These are phyloP conservation scores for Netelia melanura DNA, from an alignment of 2,888 invertebrate genomes.

Conservation along the genomic window DNA sequence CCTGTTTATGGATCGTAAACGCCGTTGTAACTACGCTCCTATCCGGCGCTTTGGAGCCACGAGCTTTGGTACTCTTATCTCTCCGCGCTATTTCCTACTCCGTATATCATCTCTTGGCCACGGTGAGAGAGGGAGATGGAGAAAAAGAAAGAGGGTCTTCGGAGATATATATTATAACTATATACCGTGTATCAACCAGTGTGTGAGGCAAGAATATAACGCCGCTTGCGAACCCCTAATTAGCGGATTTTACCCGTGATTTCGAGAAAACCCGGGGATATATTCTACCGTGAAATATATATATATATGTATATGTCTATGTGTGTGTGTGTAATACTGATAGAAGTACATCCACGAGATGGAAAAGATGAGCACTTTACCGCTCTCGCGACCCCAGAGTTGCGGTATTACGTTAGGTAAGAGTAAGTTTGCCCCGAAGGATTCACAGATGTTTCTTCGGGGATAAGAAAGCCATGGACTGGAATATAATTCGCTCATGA, in stretches of 20 bases:
- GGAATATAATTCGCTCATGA: not conserved
- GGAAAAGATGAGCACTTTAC: conserved; percentile 48
- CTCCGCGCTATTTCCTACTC: conserved; percentile 74
- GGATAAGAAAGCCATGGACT: not conserved
- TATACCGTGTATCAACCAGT: conserved; percentile 26
- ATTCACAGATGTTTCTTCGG: conserved; percentile 44
- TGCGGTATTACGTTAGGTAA: conserved; percentile 47
- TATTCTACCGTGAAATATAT: not conserved
- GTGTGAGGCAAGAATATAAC: conserved; percentile 49
- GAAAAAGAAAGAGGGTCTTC: conserved; percentile 10
- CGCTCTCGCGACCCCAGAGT: conserved; percentile 53
- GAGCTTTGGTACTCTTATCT: conserved; percentile 73
- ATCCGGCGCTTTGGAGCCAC: conserved; percentile 70
- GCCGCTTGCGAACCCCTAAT: conserved; percentile 67
- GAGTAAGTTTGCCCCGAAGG: conserved; percentile 33
- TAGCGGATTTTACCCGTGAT: conserved; percentile 62
- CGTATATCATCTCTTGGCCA: conserved; percentile 76
- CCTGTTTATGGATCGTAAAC: conserved; percentile 82
- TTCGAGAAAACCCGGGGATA: conserved; percentile 62
- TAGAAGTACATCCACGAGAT: conserved; percentile 55
- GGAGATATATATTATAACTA: conserved; percentile 24
- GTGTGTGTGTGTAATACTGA: conserved; percentile 1
- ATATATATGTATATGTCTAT: not conserved
- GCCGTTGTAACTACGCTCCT: conserved; percentile 77
- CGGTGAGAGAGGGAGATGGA: conserved; percentile 9